phyloP scores from a whole-genome alignment of 2,113 vertebrate genomes.

The Calyptomena viridis region DNA sequence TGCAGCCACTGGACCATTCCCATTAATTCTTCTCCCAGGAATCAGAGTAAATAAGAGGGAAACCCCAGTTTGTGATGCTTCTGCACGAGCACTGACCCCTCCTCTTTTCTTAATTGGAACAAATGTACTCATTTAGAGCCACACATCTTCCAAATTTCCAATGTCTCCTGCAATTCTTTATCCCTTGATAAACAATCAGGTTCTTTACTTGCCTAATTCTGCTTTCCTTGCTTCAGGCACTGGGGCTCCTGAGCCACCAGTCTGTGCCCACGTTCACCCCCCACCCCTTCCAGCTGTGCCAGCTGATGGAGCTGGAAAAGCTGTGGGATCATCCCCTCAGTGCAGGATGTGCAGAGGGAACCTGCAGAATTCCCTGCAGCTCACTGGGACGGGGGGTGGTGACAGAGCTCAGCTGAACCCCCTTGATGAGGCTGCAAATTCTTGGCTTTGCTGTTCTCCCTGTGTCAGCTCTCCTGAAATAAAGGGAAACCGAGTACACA shows the following conservation, averaged over 20 bases:
- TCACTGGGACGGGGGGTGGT: no score
- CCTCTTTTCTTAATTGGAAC: conserved; percentile 28
- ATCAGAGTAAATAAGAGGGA: not conserved
- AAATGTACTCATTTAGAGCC: conserved; percentile 18
- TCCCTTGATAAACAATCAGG: conserved; percentile 50
- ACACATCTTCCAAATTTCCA: conserved; percentile 1
- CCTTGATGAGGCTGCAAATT: not conserved
- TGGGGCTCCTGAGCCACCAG: conserved; percentile 41
- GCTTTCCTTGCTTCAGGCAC: conserved; percentile 32
- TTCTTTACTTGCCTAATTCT: conserved; percentile 24
- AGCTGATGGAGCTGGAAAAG: conserved; percentile 18
- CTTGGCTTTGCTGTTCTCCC: not conserved
- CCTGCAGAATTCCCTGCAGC: not conserved
- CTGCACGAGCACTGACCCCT: not conserved
- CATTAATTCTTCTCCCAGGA: not conserved
- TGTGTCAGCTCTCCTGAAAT: not conserved
- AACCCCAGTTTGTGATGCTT: not conserved
- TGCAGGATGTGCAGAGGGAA: not conserved
- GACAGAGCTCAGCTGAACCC: not conserved
- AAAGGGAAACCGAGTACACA: not conserved
- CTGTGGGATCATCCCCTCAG: not conserved
- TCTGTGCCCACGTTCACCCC: conserved; percentile 15
- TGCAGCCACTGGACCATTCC: not conserved
- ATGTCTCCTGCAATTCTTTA: conserved; percentile 54
- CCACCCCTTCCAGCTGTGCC: conserved; percentile 28